Conservation (phyloP, 2,113 vertebrate species). For the Hassar affinis region DNA sequence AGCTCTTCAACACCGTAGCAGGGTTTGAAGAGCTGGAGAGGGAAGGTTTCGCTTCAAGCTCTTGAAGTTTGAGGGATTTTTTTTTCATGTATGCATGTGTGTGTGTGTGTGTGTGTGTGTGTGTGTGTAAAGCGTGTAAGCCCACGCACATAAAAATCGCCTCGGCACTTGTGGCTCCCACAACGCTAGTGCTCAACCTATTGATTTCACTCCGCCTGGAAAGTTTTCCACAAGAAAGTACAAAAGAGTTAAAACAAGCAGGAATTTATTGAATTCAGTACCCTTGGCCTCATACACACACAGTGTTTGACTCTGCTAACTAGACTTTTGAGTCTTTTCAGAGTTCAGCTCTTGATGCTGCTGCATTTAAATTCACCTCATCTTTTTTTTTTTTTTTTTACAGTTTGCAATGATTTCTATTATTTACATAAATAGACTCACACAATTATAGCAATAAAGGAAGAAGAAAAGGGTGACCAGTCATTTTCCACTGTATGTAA, state of each 20-base stretch:
- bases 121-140: constrained; percentile 33
- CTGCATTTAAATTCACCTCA: not conserved
- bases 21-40: constrained; percentile 41
- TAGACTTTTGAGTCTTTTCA: constrained; percentile 45
- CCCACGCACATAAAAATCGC: constrained; percentile 50
- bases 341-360: constrained; percentile 27
- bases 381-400: not conserved
- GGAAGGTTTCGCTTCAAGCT: constrained; percentile 26
- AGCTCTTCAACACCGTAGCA: constrained; percentile 29
- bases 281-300: constrained; percentile 39
- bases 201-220: constrained; percentile 52
- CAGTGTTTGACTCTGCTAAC: constrained; percentile 39
- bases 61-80: not conserved
- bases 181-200: constrained; percentile 48
- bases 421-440: not conserved
- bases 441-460: not conserved
- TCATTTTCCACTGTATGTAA: constrained; percentile 31
- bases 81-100: constrained; percentile 4
- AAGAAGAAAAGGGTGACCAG: not conserved
- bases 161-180: constrained; percentile 46
- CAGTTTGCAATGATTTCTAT: not conserved
- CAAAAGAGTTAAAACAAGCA: constrained; percentile 45
- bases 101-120: constrained; percentile 11
- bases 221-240: constrained; percentile 50
- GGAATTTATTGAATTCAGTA: constrained; percentile 41